A percentile compares a stretch with the other conserved stretches of the same genome.
phyloP scores from a whole-genome alignment of 2,113 vertebrate genomes.

The Ctenodactylus gundi region DNA sequence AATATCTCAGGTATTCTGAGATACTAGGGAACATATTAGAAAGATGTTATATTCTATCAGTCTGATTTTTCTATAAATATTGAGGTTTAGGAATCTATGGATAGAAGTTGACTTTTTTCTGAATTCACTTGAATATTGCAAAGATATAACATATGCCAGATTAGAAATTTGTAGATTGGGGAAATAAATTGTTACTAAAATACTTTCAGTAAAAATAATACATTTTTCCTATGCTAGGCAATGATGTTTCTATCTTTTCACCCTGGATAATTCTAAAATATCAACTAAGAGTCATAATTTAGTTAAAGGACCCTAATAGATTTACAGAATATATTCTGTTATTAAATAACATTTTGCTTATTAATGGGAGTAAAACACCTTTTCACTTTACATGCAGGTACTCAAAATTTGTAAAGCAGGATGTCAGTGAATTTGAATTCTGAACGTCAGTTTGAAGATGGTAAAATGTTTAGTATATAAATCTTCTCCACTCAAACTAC shows the following conservation, averaged over 20 bases:
- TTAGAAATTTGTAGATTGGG: conserved; percentile 33
- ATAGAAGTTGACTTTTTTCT: conserved; percentile 34
- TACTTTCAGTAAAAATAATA: conserved; percentile 52
- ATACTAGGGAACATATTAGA: no score
- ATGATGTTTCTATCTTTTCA: conserved; percentile 18
- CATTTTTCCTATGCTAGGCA: conserved; percentile 39
- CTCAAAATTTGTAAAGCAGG: conserved; percentile 80
- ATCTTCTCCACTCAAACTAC: conserved; percentile 70
- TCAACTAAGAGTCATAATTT: conserved; percentile 49
- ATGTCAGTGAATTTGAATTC: conserved; percentile 81
- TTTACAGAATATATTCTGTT: conserved; percentile 72
- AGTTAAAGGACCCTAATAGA: conserved; percentile 52
- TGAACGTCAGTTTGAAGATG: conserved; percentile 81
- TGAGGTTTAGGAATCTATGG: conserved; percentile 31
- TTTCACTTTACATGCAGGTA: conserved; percentile 80
- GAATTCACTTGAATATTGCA: conserved; percentile 33
- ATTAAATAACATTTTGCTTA: conserved; percentile 70
- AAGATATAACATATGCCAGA: conserved; percentile 36
- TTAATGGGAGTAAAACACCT: conserved; percentile 77
- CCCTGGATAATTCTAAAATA: conserved; percentile 58
- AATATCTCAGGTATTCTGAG: no score
- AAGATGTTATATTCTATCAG: no score
- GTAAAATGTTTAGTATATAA: conserved; percentile 80
- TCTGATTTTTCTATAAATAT: no score
- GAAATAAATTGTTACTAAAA: conserved; percentile 54